Evolutionary conservation across 2,888 invertebrate species (phyloP).

Genomic region (Eupithecia subumbrata): DNA sequence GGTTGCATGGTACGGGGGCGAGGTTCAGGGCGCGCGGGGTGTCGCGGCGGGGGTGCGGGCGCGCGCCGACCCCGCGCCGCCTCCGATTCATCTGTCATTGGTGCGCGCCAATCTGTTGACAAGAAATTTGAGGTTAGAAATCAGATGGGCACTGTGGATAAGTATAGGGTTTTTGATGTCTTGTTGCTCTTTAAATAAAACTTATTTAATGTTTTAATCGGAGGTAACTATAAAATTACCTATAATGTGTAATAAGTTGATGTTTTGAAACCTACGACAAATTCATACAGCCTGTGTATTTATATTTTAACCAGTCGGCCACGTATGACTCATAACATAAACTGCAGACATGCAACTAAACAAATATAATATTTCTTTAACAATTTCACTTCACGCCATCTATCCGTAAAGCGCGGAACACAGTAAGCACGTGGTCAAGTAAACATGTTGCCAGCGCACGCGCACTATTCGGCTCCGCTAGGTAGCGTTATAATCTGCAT

Average conservation of each 20-base stretch:
- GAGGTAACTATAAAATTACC: too few species aligned
- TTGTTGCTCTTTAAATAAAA: too few species aligned
- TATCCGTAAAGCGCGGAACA: slow-evolving; percentile 61
- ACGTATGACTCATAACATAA: not conserved
- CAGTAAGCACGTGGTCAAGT: slow-evolving; percentile 46
- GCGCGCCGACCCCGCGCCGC: slow-evolving; percentile 73
- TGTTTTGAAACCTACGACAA: too few species aligned
- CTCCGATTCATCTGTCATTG: slow-evolving; percentile 79
- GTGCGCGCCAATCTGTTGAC: slow-evolving; percentile 80
- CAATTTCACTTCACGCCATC: slow-evolving; percentile 63
- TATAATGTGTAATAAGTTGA: too few species aligned
- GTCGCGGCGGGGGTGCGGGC: slow-evolving; percentile 73
- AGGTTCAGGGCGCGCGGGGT: slow-evolving; percentile 64
- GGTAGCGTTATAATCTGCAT: slow-evolving; percentile 14
- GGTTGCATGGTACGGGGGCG: slow-evolving; percentile 54
- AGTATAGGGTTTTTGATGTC: too few species aligned
- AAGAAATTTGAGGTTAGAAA: slow-evolving; percentile 35
- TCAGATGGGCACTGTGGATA: not conserved
- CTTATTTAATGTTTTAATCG: too few species aligned
- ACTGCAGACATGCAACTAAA: not conserved
- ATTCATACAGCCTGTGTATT: too few species aligned
- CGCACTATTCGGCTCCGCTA: slow-evolving; percentile 47
- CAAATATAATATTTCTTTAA: not conserved
- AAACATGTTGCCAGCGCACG: slow-evolving; percentile 46
- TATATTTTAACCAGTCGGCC: too few species aligned